Percentiles rank a stretch among this genome's conserved stretches.
Conservation (phyloP, 2,113 vertebrate species). For the Pelmatolapia mariae region DNA sequence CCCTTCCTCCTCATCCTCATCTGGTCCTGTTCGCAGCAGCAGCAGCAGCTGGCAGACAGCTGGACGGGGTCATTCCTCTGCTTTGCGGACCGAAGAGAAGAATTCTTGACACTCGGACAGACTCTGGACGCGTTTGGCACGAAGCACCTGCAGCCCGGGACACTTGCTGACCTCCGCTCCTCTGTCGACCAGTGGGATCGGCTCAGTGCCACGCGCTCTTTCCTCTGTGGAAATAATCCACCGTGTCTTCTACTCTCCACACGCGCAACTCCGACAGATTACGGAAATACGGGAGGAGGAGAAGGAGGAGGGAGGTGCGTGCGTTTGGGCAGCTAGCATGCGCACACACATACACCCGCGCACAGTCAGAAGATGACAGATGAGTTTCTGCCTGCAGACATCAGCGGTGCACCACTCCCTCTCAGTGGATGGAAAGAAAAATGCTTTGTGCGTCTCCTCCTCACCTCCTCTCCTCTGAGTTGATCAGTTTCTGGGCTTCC, state of each 20-base stretch:
- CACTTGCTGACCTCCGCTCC: neutral
- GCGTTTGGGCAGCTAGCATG: neutral
- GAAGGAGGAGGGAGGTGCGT: neutral
- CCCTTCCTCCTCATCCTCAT: neutral
- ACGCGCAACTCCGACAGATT: neutral
- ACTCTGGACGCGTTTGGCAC: neutral
- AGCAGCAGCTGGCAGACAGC: neutral
- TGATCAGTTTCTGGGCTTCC: neutral
- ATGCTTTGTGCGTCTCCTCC: neutral
- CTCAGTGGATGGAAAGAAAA: neutral
- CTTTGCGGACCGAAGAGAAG: neutral
- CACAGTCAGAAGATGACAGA: neutral
- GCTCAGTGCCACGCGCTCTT: neutral
- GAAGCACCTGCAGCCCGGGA: neutral
- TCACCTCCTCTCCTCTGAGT: neutral
- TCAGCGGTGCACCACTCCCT: constrained; percentile 15
- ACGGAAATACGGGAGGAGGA: constrained; percentile 20
- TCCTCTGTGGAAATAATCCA: neutral
- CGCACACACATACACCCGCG: neutral
- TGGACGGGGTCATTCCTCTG: neutral
- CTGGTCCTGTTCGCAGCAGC: neutral
- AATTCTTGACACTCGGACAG: neutral
- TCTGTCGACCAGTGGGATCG: neutral
- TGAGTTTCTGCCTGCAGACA: neutral
- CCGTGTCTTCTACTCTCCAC: neutral